Conservation (phyloP, 2,113 vertebrate species). For the Pungitius pungitius region DNA sequence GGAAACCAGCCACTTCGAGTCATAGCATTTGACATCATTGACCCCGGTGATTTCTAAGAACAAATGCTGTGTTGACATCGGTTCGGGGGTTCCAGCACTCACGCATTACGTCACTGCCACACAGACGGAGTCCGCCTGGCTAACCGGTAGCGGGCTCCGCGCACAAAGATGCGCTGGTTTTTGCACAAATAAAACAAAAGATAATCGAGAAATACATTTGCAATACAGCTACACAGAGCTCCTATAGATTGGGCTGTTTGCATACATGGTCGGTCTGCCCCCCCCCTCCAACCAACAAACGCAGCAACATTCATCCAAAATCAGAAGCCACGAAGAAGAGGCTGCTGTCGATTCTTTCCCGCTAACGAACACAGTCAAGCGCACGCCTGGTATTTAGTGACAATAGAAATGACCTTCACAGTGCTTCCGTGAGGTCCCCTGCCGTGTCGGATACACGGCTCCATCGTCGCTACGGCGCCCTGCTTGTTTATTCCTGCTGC, state of each 20-base stretch:
- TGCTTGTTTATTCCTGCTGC: constrained; percentile 87
- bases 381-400: no score
- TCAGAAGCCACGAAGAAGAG: constrained; percentile 37
- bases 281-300: constrained; percentile 33
- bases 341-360: not conserved
- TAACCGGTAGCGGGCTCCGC: constrained; percentile 15
- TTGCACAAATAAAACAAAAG: not conserved
- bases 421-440: constrained; percentile 67
- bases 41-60: not conserved
- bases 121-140: constrained; percentile 28
- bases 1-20: not conserved
- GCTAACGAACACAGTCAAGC: not conserved
- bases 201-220: not conserved
- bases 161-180: not conserved
- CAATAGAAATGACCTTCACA: constrained; percentile 86
- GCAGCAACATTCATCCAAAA: constrained; percentile 48
- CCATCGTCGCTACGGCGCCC: constrained; percentile 74
- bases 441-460: constrained; percentile 81
- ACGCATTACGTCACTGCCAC: not conserved
- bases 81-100: not conserved
- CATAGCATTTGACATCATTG: no score
- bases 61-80: not conserved
- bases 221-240: not conserved
- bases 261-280: not conserved
- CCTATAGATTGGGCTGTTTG: not conserved